Conservation (phyloP, 2,888 invertebrate genomes). For the Caenorhabditis japonica region DNA sequence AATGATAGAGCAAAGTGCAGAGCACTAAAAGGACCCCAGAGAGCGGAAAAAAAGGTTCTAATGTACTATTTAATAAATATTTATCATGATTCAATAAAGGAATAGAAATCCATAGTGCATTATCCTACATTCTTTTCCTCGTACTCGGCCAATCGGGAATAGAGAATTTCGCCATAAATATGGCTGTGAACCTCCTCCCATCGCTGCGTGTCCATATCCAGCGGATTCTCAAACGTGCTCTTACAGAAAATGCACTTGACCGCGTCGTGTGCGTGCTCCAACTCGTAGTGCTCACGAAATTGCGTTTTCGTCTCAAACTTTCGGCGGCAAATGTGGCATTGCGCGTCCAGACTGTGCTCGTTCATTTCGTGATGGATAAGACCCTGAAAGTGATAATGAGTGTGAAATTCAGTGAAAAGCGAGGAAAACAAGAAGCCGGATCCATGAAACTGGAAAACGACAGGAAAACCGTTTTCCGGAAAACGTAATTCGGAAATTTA, state of each 20-base stretch:
- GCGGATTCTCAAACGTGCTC: conserved; percentile 28
- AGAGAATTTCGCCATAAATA: conserved; percentile 50
- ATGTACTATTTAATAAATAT: too few species aligned
- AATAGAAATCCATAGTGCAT: neutral
- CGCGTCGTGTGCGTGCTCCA: conserved; percentile 25
- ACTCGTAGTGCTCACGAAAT: conserved; percentile 30
- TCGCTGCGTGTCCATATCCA: conserved; percentile 20
- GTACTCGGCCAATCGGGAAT: conserved; percentile 36
- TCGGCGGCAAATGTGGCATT: conserved; percentile 29
- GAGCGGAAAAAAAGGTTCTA: too few species aligned
- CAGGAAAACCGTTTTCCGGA: too few species aligned
- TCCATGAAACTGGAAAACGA: too few species aligned
- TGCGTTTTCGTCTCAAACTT: conserved; percentile 20
- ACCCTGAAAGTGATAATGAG: conserved; percentile 6
- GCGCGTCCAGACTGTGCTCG: conserved; percentile 17
- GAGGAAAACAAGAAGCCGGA: too few species aligned
- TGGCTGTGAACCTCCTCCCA: conserved; percentile 35
- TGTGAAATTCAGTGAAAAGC: too few species aligned
- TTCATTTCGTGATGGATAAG: conserved; percentile 46
- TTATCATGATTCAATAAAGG: too few species aligned
- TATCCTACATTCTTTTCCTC: conserved; percentile 24
- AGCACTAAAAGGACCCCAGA: too few species aligned
- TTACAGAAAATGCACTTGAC: conserved; percentile 46
- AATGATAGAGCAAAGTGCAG: too few species aligned
- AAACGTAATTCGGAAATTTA: too few species aligned